Base-by-base conservation (phyloP, 2,797 vertebrate genomes). In the Pampus argenteus region DNA sequence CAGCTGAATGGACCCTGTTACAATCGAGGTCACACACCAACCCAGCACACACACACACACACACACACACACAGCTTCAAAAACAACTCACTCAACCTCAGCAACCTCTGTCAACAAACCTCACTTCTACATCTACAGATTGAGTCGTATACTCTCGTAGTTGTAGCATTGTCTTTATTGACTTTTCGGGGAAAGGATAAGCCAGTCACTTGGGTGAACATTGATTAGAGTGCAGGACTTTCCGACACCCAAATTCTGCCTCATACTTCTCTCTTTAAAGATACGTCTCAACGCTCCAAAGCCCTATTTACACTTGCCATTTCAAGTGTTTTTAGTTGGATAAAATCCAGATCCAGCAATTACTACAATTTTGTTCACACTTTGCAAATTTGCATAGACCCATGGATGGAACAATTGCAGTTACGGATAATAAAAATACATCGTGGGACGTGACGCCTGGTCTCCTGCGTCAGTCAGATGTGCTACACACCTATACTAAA, bases 21-120 rank as follows among this genome's bases (percentile, higher is more conserved):
- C 51, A 60, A 60, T 79, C 86, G 88, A 89, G 85, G 86, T 86
- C 86, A 77, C 69, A 88, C 71, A 71, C 63, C 34, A n/a, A 60
- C 0, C 61, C 44, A 51, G n/a, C 34, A 50, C 28, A n/a, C 25
- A 48, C 54, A 42, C 38, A 51, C 51, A 25, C 51, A 64, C 48
- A 50, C 58, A 60, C 50, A 63, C 47, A 66, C 48, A 15, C 47
- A 57, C 0, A 65, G 44, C 25, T 23, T 47, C n/a, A 20, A 47
- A n/a, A n/a, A n/a, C n/a, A n/a, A n/a, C n/a, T n/a, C n/a, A n/a
- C n/a, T n/a, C 45, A 20, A 20, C n/a, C 18, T 20, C 45, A 20
- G 15, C 6, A 5, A 44, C 40, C 40, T 44, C 40, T 44, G 65
- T 66, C 70, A 73, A 44, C 52, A 50, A 14, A 44, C 18, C 25